A percentile compares a stretch with the other conserved stretches of the same genome.
phyloP scores from a whole-genome alignment of 2,888 invertebrate species.

The Rhagonycha lutea region DNA sequence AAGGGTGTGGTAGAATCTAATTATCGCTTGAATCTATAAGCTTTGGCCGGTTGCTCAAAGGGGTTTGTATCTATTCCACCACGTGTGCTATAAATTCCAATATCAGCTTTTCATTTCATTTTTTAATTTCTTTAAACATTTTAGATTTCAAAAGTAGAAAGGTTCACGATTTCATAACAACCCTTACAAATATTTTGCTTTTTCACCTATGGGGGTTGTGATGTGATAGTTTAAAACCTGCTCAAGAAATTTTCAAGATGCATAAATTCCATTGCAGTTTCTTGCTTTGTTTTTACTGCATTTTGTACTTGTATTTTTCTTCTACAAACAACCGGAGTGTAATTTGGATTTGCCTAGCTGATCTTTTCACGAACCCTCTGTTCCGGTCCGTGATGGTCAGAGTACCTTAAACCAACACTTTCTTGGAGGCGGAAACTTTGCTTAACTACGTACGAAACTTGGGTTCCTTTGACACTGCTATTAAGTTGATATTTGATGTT shows the following conservation, averaged over 20 bases:
- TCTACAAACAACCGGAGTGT: conserved; percentile 14
- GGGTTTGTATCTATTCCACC: conserved; percentile 35
- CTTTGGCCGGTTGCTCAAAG: conserved; percentile 37
- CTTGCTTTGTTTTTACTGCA: background rate
- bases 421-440: conserved; percentile 45
- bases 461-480: conserved; percentile 47
- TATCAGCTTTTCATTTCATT: background rate
- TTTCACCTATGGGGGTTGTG: background rate
- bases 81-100: conserved; percentile 3
- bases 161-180: background rate
- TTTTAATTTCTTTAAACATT: background rate
- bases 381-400: conserved; percentile 48
- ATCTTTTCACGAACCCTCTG: conserved; percentile 31
- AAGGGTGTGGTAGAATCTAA: conserved; percentile 56
- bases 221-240: background rate
- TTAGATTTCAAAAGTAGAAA: background rate
- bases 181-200: background rate
- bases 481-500: conserved; percentile 49
- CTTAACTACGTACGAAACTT: conserved; percentile 49
- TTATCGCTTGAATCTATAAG: conserved; percentile 53
- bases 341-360: conserved; percentile 9
- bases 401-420: conserved; percentile 52
- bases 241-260: background rate
- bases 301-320: background rate
- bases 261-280: background rate